Evolutionary conservation across 1,140 invertebrate genomes (phyloP), one percentile per base, ranked within the genome.

Genomic region (Leucophenga varia): DNA sequence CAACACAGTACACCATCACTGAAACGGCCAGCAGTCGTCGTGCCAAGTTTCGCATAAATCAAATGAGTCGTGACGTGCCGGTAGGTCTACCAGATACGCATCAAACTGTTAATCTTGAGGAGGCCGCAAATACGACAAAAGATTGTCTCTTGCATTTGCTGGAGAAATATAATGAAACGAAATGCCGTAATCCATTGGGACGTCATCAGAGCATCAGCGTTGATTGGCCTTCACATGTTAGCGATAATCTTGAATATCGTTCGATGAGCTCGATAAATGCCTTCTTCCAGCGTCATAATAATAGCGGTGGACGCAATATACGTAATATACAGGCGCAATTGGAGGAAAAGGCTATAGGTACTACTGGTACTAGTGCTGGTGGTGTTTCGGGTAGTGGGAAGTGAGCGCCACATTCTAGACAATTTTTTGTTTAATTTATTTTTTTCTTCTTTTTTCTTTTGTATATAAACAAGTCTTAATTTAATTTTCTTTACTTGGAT

Each of bases 91-190:
- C 76, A 28, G 79, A 82, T 13, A 78, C 76, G 22, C 76, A 80
- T 42, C 80, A 81, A 42, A 78, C 77, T 8, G 80, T 81, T 46
- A 81, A 82, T 43, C 59, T 74, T 36, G 76, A 79, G 50, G 80
- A 82, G 61, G 82, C 81, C 19, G 81, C 81, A 6, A 82, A 82
- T 48, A 84, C 82, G 50, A 86, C 86, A 8, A 88, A 89, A 72
- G 84, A 89, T 64, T 77, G 88, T 14, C 65, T 90, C 20, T 61
- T 89, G 14, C 83, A 87, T 71, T 72, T 90, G 32, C 64, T 90
- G 22, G 84, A 86, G 44, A 86, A 88, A 68, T 88, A 86, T 84
- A 85, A 85, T 2, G 84, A 86, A 36, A 78, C 61, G 1, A 63
- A 73, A 20, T 55, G 54, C 14, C 60, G 60, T 21, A 74, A 72